Conservation (phyloP, 2,797 vertebrate species). For the Anolis apletophallus region DNA sequence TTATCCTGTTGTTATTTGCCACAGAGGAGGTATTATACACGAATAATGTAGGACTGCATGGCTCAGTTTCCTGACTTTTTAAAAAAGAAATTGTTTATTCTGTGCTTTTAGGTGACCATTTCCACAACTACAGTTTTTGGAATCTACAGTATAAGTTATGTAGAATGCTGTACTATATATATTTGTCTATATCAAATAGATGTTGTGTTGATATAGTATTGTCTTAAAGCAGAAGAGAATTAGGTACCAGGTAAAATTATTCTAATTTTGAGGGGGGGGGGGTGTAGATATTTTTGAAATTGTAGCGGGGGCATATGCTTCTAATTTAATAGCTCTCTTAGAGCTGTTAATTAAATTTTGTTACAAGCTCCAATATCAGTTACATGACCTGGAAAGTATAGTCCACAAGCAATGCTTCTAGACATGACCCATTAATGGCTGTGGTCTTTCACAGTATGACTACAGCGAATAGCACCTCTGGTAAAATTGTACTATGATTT, state of each 20-base stretch:
- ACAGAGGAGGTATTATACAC: not conserved
- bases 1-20: not conserved
- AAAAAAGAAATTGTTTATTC: not conserved
- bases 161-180: not conserved
- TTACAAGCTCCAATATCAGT: not conserved
- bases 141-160: not conserved
- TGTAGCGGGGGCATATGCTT: constrained; percentile 8
- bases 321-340: constrained; percentile 25
- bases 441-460: not conserved
- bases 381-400: constrained; percentile 7
- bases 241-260: constrained; percentile 8
- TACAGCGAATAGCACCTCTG: constrained; percentile 9
- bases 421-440: not conserved
- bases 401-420: constrained; percentile 2
- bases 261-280: not conserved
- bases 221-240: constrained; percentile 16
- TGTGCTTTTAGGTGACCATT: not conserved
- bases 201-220: not conserved
- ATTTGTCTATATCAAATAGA: not conserved
- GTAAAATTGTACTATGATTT: not conserved
- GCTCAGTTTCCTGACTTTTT: not conserved
- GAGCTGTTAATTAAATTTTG: not conserved
- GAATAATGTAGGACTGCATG: not conserved
- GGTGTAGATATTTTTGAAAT: not conserved
- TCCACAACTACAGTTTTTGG: not conserved